phyloP scores from a whole-genome alignment of 2,888 invertebrate genomes.

The Vanessa cardui region DNA sequence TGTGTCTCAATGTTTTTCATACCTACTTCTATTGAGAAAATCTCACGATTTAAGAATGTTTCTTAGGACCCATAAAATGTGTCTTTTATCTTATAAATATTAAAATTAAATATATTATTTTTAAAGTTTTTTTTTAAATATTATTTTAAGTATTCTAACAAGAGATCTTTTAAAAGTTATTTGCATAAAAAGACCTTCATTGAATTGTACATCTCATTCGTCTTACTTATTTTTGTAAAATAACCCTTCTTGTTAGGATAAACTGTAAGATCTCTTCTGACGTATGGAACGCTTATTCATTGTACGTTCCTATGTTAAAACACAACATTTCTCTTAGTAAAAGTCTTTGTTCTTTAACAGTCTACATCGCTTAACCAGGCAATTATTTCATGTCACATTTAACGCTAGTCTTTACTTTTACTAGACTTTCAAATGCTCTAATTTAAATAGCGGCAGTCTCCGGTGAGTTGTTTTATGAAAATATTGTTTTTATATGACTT shows the following conservation, averaged over 20 bases:
- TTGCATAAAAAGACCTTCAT: not conserved
- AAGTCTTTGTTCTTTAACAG: slow-evolving; percentile 10
- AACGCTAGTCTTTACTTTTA: slow-evolving; percentile 15
- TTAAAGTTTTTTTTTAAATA: no score
- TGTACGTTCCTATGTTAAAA: slow-evolving; percentile 4
- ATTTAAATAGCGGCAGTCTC: not conserved
- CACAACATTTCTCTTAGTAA: slow-evolving; percentile 6
- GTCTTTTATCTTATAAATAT: no score
- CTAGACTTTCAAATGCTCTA: slow-evolving; percentile 16
- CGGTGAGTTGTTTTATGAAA: not conserved
- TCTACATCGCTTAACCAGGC: slow-evolving; percentile 19
- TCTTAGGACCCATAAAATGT: not conserved
- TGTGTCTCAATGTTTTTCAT: no score
- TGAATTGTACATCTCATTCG: not conserved
- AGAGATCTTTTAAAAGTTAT: no score
- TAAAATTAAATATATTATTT: no score
- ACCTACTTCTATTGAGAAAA: no score
- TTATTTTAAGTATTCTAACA: no score
- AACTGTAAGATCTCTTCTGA: not conserved
- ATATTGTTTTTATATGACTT: not conserved
- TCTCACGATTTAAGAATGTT: not conserved
- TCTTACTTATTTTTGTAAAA: slow-evolving; percentile 8
- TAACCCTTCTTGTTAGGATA: slow-evolving; percentile 3
- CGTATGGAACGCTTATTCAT: not conserved
- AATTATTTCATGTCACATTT: slow-evolving; percentile 25